A percentile compares a stretch with the other conserved stretches of the same genome.
These are phyloP conservation scores for Paradisaea rubra DNA, from an alignment of 2,113 vertebrate genomes.

Conservation along the genomic window DNA sequence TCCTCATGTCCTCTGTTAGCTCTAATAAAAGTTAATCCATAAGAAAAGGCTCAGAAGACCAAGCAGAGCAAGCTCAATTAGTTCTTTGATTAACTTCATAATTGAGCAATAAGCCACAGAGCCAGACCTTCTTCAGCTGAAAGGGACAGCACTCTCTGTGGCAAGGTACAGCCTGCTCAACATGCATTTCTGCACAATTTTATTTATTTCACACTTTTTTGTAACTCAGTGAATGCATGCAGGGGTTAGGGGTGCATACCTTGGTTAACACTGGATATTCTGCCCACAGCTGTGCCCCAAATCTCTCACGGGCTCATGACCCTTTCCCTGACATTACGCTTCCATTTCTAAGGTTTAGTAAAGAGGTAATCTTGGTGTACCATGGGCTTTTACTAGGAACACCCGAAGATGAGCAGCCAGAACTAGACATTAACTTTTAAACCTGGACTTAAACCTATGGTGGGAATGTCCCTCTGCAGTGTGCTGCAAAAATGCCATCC, in stretches of 20 bases:
- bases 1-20: not conserved
- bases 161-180: not conserved
- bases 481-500: not conserved
- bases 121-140: not conserved
- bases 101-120: not conserved
- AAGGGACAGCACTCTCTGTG: not conserved
- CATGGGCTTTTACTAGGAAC: not conserved
- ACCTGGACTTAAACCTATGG: not conserved
- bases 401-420: not conserved
- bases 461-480: not conserved
- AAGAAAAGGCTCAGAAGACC: conserved; percentile 17
- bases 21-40: conserved; percentile 18
- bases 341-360: not conserved
- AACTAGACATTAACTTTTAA: not conserved
- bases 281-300: not conserved
- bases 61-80: conserved; percentile 38
- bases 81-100: conserved; percentile 37
- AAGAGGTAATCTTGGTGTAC: not conserved
- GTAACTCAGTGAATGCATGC: not conserved
- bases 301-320: not conserved
- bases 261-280: not conserved
- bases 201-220: not conserved
- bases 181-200: not conserved
- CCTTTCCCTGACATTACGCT: not conserved
- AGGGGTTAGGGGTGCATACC: not conserved